Conservation (phyloP, 2,888 invertebrate genomes). For the Clanis bilineata region DNA sequence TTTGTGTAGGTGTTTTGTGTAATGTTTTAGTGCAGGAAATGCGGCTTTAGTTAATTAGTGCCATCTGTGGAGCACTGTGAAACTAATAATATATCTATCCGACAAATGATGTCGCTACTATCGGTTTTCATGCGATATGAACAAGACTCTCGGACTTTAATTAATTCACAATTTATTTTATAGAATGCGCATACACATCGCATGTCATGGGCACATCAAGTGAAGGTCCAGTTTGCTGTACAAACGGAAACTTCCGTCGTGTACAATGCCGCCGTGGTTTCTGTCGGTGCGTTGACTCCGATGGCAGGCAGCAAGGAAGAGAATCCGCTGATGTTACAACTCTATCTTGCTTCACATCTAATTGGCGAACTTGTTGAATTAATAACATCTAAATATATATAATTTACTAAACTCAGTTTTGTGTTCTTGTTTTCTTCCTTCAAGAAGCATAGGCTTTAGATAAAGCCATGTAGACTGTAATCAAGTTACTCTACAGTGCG, state of each 20-base stretch:
- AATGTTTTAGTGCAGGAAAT: no score
- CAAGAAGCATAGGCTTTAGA: no score
- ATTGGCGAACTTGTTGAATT: conserved; percentile 61
- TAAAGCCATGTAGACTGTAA: no score
- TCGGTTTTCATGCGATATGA: neutral
- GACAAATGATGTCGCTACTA: neutral
- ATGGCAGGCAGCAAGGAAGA: conserved; percentile 78
- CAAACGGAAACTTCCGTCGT: conserved; percentile 84
- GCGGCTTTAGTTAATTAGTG: no score
- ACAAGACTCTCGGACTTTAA: neutral
- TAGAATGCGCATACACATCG: conserved; percentile 84
- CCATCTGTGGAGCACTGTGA: conserved; percentile 11
- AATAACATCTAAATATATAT: no score
- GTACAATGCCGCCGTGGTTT: conserved; percentile 83
- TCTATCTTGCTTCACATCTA: conserved; percentile 44
- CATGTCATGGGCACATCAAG: conserved; percentile 61
- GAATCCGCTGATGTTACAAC: conserved; percentile 56
- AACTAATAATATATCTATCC: neutral
- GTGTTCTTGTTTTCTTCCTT: neutral
- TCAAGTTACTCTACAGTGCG: no score
- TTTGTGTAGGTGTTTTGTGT: no score
- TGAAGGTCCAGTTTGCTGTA: conserved; percentile 81
- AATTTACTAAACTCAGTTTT: no score
- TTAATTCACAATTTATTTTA: conserved; percentile 26
- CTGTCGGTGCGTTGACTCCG: conserved; percentile 84